A percentile compares a stretch with the other conserved stretches of the same genome.
phyloP scores from a whole-genome alignment of 2,113 vertebrate species.

The Pteropus alecto region DNA sequence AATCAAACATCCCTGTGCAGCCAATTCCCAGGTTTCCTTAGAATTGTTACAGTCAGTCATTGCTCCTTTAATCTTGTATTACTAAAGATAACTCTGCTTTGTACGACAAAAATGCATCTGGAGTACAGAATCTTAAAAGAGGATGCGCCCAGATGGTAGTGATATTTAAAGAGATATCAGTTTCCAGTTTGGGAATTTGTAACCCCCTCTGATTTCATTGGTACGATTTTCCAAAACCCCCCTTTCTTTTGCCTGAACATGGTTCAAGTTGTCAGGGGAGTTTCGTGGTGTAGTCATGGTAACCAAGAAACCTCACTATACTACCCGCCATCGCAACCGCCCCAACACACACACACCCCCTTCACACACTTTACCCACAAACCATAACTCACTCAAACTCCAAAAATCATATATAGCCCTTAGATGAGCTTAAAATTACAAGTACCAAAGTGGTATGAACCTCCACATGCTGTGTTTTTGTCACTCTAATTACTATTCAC shows the following conservation, averaged over 20 bases:
- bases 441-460: constrained; percentile 7
- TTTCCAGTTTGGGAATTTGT: constrained; percentile 55
- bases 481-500: constrained; percentile 73
- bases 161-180: constrained; percentile 70
- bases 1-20: not conserved
- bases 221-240: not conserved
- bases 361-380: constrained; percentile 34
- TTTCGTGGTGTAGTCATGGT: constrained; percentile 20
- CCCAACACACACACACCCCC: not conserved
- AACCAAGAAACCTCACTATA: not conserved
- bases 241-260: not conserved
- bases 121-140: constrained; percentile 57
- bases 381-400: constrained; percentile 52
- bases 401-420: not conserved
- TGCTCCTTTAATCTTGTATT: constrained; percentile 38
- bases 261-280: not conserved
- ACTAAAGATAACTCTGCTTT: constrained; percentile 72
- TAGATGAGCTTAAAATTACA: constrained; percentile 53
- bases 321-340: not conserved
- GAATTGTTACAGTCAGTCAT: not conserved
- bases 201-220: constrained; percentile 56
- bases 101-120: constrained; percentile 65
- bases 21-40: not conserved
- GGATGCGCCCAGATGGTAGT: constrained; percentile 57
- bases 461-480: constrained; percentile 64